These are phyloP conservation scores for Asteroscopus sphinx DNA, from an alignment of 2,888 invertebrate species.

Conservation along the genomic window DNA sequence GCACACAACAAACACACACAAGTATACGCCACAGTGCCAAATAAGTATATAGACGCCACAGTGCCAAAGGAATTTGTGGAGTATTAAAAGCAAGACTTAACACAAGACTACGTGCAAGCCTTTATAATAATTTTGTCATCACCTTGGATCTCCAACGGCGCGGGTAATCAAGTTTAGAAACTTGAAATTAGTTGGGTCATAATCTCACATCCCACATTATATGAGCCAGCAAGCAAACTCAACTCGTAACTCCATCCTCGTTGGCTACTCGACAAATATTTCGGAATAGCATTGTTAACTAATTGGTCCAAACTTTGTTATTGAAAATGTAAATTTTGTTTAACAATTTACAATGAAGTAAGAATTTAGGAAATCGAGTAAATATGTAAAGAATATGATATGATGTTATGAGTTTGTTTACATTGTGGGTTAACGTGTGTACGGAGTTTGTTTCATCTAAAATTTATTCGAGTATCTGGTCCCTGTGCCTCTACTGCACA, in stretches of 20 bases:
- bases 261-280: conserved; percentile 57
- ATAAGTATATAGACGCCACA: conserved; percentile 8
- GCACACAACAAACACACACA: neutral
- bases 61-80: conserved; percentile 17
- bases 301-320: conserved; percentile 59
- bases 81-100: conserved; percentile 41
- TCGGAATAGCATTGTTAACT: conserved; percentile 58
- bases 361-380: conserved; percentile 28
- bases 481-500: no score
- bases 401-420: conserved; percentile 27
- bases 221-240: conserved; percentile 64
- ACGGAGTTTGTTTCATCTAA: conserved; percentile 9
- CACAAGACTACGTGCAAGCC: conserved; percentile 51
- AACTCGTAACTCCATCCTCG: conserved; percentile 52
- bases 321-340: conserved; percentile 54
- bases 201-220: conserved; percentile 76
- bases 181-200: conserved; percentile 84
- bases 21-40: conserved; percentile 2
- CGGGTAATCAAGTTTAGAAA: conserved; percentile 85
- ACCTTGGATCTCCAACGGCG: conserved; percentile 80
- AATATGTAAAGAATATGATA: conserved; percentile 26
- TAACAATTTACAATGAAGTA: conserved; percentile 43
- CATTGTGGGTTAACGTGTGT: conserved; percentile 3
- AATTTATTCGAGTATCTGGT: conserved; percentile 8
- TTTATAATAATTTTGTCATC: conserved; percentile 79